Base-by-base conservation (phyloP, 1,140 invertebrate genomes). In the Aphaenogaster floridana region DNA sequence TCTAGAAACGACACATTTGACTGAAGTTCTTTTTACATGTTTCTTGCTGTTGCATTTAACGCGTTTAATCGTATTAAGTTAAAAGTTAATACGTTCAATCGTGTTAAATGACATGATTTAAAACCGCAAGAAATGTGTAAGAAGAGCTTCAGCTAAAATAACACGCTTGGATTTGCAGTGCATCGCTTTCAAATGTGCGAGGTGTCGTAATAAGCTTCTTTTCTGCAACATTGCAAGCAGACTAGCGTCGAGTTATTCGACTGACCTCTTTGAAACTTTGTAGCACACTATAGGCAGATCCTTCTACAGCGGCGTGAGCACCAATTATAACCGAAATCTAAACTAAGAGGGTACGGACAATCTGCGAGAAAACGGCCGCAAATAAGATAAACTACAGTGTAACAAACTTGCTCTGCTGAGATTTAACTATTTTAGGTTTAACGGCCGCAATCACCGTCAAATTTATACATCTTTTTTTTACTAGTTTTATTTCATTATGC, bases 171-270 rank as follows among this genome's bases (percentile, higher is more conserved):
- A 28, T 28, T 28, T 28, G 28, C 28, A 28, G 28, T 42, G 81
- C 77, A 42, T 28, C 59, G 59, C 15, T 66, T 61, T 39, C 71
- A 76, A 52, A 76, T 83, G 61, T 39, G 64, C 76, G 69, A 81
- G 63, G 88, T 77, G 68, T 90, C 69, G 63, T 45, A 77, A 36
- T 88, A 81, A 91, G 80, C 80, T 77, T 76, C 81, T 88, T 86
- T 90, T 88, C 59, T 71, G 48, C 80, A 59, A 76, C 54, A 86
- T 78, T 77, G 86, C 76, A 36, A 88, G 59, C 77, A 90, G 77
- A 91, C 90, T 88, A 91, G 34, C 69, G 69, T 90, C 69, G 71
- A 90, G 69, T 91, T 90, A 90, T 79, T 36, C 64, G 76, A 66
- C 45, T 81, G 77, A 88, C 64, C 77, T 90, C 63, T 81, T 61